These are phyloP conservation scores for Notechis scutatus DNA, from an alignment of 2,113 vertebrate species.

Conservation along the genomic window DNA sequence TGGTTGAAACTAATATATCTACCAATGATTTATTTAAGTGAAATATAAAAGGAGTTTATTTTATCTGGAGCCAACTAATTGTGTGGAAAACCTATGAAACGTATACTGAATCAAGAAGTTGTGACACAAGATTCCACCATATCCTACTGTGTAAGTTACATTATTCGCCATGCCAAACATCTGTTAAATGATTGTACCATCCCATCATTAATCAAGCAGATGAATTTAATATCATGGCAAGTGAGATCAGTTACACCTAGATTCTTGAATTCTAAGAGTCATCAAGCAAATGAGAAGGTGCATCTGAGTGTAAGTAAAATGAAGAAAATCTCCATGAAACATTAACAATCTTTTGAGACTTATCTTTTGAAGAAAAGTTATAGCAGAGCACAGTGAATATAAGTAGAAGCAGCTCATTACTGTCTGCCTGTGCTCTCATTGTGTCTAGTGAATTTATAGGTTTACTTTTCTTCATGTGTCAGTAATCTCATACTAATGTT, in stretches of 20 bases:
- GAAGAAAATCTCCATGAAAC: not conserved
- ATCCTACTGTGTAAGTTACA: not conserved
- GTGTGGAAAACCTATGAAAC: not conserved
- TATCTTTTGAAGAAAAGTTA: constrained; percentile 7
- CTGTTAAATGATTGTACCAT: not conserved
- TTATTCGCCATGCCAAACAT: not conserved
- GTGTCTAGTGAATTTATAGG: constrained; percentile 12
- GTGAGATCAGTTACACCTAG: not conserved
- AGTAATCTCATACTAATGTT: constrained; percentile 12
- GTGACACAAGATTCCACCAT: not conserved
- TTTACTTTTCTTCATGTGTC: constrained; percentile 12
- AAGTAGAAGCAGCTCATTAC: constrained; percentile 9
- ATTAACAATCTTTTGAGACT: constrained; percentile 12
- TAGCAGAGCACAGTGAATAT: not conserved
- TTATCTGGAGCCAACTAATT: not conserved
- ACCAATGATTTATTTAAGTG: not conserved
- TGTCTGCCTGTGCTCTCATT: constrained; percentile 6
- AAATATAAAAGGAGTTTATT: not conserved
- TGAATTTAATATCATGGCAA: not conserved
- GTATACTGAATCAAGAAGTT: not conserved
- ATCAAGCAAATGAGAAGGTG: not conserved
- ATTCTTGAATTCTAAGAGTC: not conserved
- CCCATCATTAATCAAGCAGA: not conserved
- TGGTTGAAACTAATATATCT: not conserved
- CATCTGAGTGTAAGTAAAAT: not conserved